Conservation (phyloP, 2,797 vertebrate species). For the Hydrolagus colliei region DNA sequence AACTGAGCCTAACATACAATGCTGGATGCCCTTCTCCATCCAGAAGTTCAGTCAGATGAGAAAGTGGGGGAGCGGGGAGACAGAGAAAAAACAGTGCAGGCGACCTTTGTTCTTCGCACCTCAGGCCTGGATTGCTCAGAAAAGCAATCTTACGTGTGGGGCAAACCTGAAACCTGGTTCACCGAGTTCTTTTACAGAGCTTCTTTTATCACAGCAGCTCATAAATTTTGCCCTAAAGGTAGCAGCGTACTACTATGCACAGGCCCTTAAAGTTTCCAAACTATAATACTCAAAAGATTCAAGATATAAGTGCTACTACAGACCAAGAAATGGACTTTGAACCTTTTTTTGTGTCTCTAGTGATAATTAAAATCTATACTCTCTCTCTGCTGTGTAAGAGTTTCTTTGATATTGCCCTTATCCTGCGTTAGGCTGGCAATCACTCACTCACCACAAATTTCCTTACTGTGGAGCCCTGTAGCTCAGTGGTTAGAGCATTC, state of each 20-base stretch:
- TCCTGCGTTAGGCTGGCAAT: no score
- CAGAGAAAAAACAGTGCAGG: not conserved
- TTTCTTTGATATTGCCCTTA: no score
- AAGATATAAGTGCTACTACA: no score
- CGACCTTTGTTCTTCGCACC: not conserved
- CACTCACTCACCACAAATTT: no score
- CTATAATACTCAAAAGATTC: not conserved
- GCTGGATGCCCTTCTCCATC: no score
- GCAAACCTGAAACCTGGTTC: not conserved
- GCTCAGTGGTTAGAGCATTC: no score
- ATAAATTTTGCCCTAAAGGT: constrained; percentile 18
- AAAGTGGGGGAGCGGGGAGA: not conserved
- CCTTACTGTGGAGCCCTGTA: no score
- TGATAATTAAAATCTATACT: no score
- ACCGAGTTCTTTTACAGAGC: not conserved
- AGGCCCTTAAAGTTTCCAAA: not conserved
- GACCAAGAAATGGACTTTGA: no score
- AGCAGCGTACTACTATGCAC: not conserved
- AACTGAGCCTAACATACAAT: no score
- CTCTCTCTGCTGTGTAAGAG: no score
- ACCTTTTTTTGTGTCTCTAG: no score
- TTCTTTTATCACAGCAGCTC: not conserved
- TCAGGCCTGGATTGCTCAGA: constrained; percentile 17
- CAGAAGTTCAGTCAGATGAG: not conserved
- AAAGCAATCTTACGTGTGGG: not conserved